phyloP scores from a whole-genome alignment of 2,113 vertebrate species.

The Dendrocopos noguchii region DNA sequence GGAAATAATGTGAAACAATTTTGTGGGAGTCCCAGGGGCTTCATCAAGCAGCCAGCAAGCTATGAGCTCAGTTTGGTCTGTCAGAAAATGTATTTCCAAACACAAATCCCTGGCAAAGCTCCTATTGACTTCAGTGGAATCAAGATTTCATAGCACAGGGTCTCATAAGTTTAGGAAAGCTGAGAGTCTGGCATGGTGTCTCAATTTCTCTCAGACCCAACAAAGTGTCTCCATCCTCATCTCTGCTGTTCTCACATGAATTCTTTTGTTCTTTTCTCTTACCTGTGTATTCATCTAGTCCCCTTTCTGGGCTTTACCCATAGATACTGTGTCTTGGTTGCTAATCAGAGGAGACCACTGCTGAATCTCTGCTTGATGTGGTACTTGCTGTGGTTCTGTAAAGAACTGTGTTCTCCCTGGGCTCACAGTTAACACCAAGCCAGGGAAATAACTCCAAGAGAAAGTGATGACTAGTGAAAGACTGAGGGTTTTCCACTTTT shows the following conservation, averaged over 20 bases:
- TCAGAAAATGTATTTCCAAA: background rate
- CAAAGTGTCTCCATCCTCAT: accelerated
- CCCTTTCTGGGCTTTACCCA: background rate
- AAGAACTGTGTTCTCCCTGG: too few species aligned
- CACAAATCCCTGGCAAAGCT: background rate
- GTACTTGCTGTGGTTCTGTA: background rate
- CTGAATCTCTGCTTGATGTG: background rate
- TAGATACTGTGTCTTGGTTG: accelerated
- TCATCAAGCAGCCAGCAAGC: background rate
- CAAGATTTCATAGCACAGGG: background rate
- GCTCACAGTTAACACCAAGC: too few species aligned
- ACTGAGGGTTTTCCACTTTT: background rate
- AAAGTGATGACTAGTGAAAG: background rate
- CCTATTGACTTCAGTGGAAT: background rate
- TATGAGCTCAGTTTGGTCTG: background rate
- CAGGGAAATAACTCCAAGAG: background rate
- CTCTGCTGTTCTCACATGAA: background rate
- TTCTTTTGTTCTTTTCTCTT: background rate
- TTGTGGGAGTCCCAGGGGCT: background rate
- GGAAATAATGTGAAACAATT: background rate
- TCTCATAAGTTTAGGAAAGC: background rate
- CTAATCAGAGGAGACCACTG: background rate
- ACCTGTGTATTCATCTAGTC: background rate
- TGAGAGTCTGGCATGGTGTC: background rate
- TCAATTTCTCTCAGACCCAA: background rate